Percentiles rank a stretch among this genome's conserved stretches.
Evolutionary conservation across 1,140 invertebrate species (phyloP).

Genomic region (Archivesica marissinica): DNA sequence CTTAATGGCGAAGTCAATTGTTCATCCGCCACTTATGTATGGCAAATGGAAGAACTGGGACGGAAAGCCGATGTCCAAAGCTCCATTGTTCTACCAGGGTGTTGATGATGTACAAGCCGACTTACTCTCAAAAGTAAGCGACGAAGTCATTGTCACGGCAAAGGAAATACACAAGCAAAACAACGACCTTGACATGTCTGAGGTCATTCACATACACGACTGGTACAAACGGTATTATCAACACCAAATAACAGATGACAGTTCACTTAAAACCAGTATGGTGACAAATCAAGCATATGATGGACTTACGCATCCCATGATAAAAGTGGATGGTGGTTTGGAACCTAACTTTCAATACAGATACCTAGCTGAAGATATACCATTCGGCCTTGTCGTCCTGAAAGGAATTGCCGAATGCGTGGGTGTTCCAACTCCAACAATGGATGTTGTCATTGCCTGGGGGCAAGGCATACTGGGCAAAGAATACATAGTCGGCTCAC

Average conservation of each 20-base stretch:
- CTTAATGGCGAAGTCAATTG: constrained; percentile 68
- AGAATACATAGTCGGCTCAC: constrained; percentile 70
- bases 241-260: constrained; percentile 68
- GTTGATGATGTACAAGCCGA: constrained; percentile 67
- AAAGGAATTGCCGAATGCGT: constrained; percentile 73
- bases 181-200: constrained; percentile 64
- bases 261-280: constrained; percentile 63
- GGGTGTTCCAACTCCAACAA: constrained; percentile 68
- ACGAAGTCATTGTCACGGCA: constrained; percentile 67
- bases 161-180: constrained; percentile 61
- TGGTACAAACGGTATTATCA: constrained; percentile 69
- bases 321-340: constrained; percentile 63
- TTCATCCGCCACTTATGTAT: constrained; percentile 74
- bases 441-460: constrained; percentile 74
- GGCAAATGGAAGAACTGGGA: constrained; percentile 70
- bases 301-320: constrained; percentile 74
- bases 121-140: constrained; percentile 66
- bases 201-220: constrained; percentile 71
- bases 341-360: constrained; percentile 74
- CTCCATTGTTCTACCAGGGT: constrained; percentile 76
- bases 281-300: constrained; percentile 73
- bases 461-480: constrained; percentile 71
- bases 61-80: constrained; percentile 55
- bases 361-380: constrained; percentile 74
- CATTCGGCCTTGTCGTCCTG: constrained; percentile 74